These are phyloP conservation scores for Drosophila nikananu DNA, from an alignment of 1,140 invertebrate species.

Conservation along the genomic window DNA sequence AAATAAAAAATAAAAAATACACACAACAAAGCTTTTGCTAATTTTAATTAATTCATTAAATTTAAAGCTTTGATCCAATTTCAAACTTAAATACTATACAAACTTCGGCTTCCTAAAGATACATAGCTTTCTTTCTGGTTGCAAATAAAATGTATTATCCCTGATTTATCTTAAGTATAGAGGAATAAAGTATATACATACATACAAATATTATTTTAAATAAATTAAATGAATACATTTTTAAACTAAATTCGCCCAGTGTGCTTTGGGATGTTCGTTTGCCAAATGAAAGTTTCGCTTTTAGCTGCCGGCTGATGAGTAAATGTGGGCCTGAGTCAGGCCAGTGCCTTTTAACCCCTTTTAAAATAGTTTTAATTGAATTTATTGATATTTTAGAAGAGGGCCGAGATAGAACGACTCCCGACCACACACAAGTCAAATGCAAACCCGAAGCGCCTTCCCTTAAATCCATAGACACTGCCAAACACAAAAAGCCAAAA, in stretches of 20 bases:
- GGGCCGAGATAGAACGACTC: not conserved
- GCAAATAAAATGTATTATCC: too few species aligned
- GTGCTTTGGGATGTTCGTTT: slow-evolving; percentile 33
- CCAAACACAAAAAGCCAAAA: slow-evolving; percentile 29
- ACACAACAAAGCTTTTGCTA: too few species aligned
- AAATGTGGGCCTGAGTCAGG: slow-evolving; percentile 11
- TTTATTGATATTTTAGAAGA: slow-evolving; percentile 61
- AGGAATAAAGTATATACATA: too few species aligned
- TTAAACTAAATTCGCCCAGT: not conserved
- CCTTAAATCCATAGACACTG: slow-evolving; percentile 4
- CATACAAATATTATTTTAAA: not conserved
- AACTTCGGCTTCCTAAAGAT: too few species aligned
- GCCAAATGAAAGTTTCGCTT: slow-evolving; percentile 43
- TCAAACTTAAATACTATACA: too few species aligned
- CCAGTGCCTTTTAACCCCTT: slow-evolving; percentile 57
- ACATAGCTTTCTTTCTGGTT: too few species aligned
- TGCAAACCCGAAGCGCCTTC: slow-evolving; percentile 21
- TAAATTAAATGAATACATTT: too few species aligned
- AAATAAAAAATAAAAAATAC: too few species aligned
- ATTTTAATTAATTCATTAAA: too few species aligned
- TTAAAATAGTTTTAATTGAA: slow-evolving; percentile 68
- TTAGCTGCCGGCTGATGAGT: slow-evolving; percentile 30
- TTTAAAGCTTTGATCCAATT: too few species aligned
- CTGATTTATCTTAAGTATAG: too few species aligned
- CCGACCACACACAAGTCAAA: slow-evolving; percentile 19